These are phyloP conservation scores for Micrastur ruficollis DNA, from an alignment of 2,797 vertebrate genomes.

Conservation along the genomic window DNA sequence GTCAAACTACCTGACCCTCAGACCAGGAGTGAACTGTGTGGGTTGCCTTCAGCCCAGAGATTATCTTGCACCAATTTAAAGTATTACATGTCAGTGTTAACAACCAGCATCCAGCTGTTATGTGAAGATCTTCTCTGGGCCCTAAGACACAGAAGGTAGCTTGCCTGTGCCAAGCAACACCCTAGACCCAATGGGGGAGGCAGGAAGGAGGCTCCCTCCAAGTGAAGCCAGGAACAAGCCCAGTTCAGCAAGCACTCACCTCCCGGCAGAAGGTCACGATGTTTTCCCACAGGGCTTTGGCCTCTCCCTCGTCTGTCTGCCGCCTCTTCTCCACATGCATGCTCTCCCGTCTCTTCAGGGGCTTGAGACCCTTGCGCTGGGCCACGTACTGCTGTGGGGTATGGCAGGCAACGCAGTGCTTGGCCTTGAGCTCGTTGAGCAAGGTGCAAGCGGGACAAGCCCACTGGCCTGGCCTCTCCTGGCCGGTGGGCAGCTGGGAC, in stretches of 20 bases:
- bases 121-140: neutral
- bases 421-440: conserved; percentile 85
- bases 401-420: conserved; percentile 92
- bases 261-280: conserved; percentile 95
- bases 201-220: no score
- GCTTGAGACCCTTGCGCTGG: conserved; percentile 81
- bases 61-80: neutral
- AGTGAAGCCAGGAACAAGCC: neutral
- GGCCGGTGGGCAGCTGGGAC: conserved; percentile 24
- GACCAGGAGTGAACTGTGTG: neutral
- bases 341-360: conserved; percentile 90
- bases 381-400: conserved; percentile 89
- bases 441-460: conserved; percentile 93
- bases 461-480: conserved; percentile 84
- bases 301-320: conserved; percentile 92
- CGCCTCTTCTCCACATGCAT: conserved; percentile 92
- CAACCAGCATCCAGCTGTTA: neutral
- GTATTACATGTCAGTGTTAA: neutral
- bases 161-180: neutral
- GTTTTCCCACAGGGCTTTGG: conserved; percentile 96
- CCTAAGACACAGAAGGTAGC: neutral
- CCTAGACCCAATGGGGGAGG: fast-evolving
- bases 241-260: conserved; percentile 76
- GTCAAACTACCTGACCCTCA: neutral
- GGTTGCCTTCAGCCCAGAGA: neutral